phyloP scores from a whole-genome alignment of 2,797 vertebrate genomes.

The Cynodonichthys magdalenae region DNA sequence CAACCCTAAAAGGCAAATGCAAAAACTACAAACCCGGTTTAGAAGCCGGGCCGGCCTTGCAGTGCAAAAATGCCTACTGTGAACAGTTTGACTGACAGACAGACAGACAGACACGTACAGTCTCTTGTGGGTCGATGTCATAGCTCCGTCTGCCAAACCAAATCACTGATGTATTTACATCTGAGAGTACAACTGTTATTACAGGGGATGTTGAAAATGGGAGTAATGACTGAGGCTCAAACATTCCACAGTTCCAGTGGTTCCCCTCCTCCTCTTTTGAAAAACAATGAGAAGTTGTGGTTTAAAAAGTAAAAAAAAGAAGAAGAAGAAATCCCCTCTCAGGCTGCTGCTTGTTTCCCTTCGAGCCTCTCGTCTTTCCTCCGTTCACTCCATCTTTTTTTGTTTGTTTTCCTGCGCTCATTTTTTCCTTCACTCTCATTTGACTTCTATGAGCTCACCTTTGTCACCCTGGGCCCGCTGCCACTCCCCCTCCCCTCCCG shows the following conservation, averaged over 20 bases:
- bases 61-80: too few species aligned
- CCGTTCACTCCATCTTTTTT: slow-evolving; percentile 28
- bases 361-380: slow-evolving; percentile 37
- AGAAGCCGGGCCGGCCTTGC: too few species aligned
- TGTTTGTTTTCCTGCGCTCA: slow-evolving; percentile 36
- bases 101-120: slow-evolving; percentile 36
- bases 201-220: slow-evolving; percentile 53
- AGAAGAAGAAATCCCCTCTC: slow-evolving; percentile 49
- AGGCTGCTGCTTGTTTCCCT: slow-evolving; percentile 11
- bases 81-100: too few species aligned
- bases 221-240: slow-evolving; percentile 60
- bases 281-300: slow-evolving; percentile 76
- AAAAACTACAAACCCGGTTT: too few species aligned
- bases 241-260: slow-evolving; percentile 69
- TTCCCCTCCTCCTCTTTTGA: slow-evolving; percentile 29
- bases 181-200: slow-evolving; percentile 67
- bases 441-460: slow-evolving; percentile 76
- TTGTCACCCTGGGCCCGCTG: too few species aligned
- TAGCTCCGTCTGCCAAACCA: slow-evolving; percentile 58
- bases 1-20: too few species aligned
- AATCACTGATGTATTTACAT: slow-evolving; percentile 65
- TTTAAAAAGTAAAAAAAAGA: slow-evolving; percentile 23
- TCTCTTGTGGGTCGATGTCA: slow-evolving; percentile 56
- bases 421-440: slow-evolving; percentile 75
- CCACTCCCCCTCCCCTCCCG: too few species aligned